phyloP scores from a whole-genome alignment of 2,113 vertebrate genomes.

The Panthera uncia region DNA sequence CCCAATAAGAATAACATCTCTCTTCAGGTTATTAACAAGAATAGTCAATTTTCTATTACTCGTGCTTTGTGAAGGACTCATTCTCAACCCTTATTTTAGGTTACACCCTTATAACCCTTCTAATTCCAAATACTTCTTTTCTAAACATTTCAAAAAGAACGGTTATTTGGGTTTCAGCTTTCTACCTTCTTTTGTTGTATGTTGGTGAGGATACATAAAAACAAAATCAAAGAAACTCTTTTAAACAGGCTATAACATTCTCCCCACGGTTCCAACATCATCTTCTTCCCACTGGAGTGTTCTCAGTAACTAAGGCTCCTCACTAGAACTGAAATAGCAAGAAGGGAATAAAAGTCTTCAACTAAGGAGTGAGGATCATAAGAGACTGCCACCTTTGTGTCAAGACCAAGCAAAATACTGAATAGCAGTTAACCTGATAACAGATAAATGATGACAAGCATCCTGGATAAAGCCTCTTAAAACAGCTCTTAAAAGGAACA shows the following conservation, averaged over 20 bases:
- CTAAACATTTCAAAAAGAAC: neutral
- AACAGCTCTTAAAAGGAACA: neutral
- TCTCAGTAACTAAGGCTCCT: neutral
- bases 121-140: slow-evolving; percentile 27
- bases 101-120: neutral
- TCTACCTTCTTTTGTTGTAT: neutral
- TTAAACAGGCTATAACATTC: neutral
- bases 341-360: neutral
- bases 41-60: neutral
- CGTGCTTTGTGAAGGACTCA: neutral
- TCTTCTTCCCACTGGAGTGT: neutral
- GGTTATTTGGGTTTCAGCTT: neutral
- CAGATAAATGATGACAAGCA: slow-evolving; percentile 6
- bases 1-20: neutral
- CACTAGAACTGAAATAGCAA: slow-evolving; percentile 42
- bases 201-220: neutral
- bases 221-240: slow-evolving; percentile 42
- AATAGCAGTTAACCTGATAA: neutral
- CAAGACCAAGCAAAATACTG: neutral
- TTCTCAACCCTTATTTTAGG: neutral
- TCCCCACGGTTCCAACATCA: neutral
- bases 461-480: neutral
- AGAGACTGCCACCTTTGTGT: neutral
- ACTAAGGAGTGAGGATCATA: neutral
- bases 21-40: slow-evolving; percentile 14